Evolutionary conservation across 2,797 vertebrate genomes (phyloP).

Genomic region (Poecilia velifera): DNA sequence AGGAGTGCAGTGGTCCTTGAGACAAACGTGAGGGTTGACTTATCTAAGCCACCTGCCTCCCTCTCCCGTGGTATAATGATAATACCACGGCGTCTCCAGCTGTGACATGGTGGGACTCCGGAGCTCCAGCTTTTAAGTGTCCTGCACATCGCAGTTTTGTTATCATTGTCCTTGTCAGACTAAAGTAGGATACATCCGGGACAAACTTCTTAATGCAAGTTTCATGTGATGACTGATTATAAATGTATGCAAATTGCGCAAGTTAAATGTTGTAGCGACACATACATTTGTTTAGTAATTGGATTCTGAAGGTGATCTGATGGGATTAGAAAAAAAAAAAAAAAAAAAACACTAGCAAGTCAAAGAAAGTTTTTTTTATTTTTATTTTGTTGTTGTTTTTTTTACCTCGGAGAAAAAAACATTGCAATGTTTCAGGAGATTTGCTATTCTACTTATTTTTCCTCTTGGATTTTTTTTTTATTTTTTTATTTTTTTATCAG

Average conservation of each 20-base stretch:
- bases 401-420: neutral
- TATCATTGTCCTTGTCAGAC: conserved; percentile 11
- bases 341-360: conserved; percentile 1
- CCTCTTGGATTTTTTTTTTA: neutral
- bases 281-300: conserved; percentile 39
- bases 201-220: neutral
- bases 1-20: conserved; percentile 47
- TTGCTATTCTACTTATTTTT: neutral
- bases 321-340: conserved; percentile 51
- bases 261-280: neutral
- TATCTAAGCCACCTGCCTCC: conserved; percentile 40
- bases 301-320: conserved; percentile 41
- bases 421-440: neutral
- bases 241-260: neutral
- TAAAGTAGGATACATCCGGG: neutral
- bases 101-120: conserved; percentile 1
- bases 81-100: conserved; percentile 23
- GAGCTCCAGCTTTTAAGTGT: neutral
- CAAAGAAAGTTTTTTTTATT: conserved; percentile 40
- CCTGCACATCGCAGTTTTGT: neutral
- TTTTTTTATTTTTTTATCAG: neutral
- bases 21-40: conserved; percentile 53
- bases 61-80: conserved; percentile 24
- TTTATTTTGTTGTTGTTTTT: conserved; percentile 20
- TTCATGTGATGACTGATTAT: neutral